Conservation (phyloP, 1,140 invertebrate species). For the Leptinotarsa defecta region DNA sequence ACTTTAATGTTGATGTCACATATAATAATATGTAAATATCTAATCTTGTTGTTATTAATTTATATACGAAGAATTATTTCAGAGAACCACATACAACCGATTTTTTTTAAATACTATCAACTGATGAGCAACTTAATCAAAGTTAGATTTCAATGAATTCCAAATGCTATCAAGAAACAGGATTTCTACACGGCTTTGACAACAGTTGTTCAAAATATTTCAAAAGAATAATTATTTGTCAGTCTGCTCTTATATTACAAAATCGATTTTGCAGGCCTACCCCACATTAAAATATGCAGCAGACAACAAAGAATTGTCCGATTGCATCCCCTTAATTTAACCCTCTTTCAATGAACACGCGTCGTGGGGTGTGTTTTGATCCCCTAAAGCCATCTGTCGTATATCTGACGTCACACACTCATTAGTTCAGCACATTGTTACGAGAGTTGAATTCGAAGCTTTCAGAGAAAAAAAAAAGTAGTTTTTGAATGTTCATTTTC, state of each 20-base stretch:
- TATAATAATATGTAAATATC: no score
- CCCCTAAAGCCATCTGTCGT: constrained; percentile 18
- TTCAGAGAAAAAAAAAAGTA: no score
- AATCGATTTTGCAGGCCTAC: not conserved
- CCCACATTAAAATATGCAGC: constrained; percentile 1
- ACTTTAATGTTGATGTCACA: no score
- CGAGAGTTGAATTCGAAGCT: no score
- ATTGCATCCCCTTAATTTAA: constrained; percentile 19
- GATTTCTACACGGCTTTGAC: not conserved
- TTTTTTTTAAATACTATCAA: no score
- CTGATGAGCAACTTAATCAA: no score
- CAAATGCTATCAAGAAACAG: not conserved
- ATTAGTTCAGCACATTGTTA: not conserved
- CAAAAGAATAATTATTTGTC: not conserved
- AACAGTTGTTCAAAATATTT: not conserved
- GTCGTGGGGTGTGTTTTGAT: constrained; percentile 16
- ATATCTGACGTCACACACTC: not conserved
- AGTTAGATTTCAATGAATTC: no score
- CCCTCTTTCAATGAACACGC: constrained; percentile 15
- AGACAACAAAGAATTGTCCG: constrained; percentile 13
- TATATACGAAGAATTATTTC: no score
- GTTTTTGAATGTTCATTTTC: no score
- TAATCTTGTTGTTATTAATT: no score
- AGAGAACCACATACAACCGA: no score
- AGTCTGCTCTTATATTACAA: not conserved